Evolutionary conservation across 2,797 vertebrate genomes (phyloP), one percentile per base, ranked within the genome.

Genomic region (Hypotaenidia philippensis): DNA sequence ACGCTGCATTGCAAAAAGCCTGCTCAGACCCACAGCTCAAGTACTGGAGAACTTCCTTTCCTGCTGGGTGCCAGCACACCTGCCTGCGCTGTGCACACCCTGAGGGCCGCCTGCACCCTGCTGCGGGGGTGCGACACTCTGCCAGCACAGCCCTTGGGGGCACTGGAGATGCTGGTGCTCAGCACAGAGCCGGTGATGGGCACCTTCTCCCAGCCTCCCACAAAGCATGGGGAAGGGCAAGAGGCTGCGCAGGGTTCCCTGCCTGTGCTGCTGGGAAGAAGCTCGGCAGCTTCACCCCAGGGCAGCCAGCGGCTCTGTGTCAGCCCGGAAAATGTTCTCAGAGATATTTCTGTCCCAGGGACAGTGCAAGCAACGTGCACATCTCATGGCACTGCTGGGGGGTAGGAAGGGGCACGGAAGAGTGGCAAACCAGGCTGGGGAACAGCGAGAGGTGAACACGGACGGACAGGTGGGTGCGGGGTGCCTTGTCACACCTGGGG

Each of bases 291-390:
- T 21, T 65, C 69, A 29, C 15, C 41, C 38, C 5, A 1, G 6
- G 26, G 40, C 5, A 4, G 55, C 64, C 53, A 17, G 19, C 7
- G 29, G 29, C 45, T 45, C 34, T 29, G 7, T 18, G 11, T 47
- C 59, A 55, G 68, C 34, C 32, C 13, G 20, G 20, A 21, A 61
- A 61, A 40, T 10, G 36, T n/a, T 9, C 56, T 17, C 9, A 8
- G 45, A 14, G 22, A 26, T 22, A 18, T 21, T 26, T 31, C 44
- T 31, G 2, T 26, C 52, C 53, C 4, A 17, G 14, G 26, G 10
- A 29, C 12, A 29, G 64, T 1, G 8, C 0, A 34, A 47, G 18
- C 5, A 19, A 8, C 0, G 20, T 1, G 26, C 21, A 3, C 1
- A 2, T 36, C 60, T 20, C 26, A 1, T 1, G 2, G 50, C 16